Base-by-base conservation (phyloP, 1,140 invertebrate genomes). In the Neodiprion fabricii region DNA sequence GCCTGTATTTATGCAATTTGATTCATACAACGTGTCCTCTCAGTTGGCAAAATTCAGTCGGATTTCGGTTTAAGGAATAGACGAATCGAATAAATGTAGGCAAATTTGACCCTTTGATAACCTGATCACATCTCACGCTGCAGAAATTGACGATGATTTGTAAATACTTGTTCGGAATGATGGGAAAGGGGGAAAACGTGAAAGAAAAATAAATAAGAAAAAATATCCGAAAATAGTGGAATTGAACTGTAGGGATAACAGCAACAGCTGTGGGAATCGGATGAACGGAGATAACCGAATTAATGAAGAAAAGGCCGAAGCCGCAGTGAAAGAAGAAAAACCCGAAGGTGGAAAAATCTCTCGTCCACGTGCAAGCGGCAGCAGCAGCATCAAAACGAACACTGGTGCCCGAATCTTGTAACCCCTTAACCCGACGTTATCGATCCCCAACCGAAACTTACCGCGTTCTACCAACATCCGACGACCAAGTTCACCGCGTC, bases 401-500 rank as follows among this genome's bases (percentile, higher is more conserved):
- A 61, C 53, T 61, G 11, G 53, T 61, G 53, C 53, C 53, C 53
- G n/a, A 17, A 9, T 61, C 53, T 61, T 9, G 11, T 61, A 61
- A 61, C 53, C 53, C 53, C 53, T 61, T 61, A 61, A 61, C 53
- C 53, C 53, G 53, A 61, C 53, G 53, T 61, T 61, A 61, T 61
- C 53, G 53, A 61, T 61, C 28, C 53, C 11, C 53, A 17, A 61
- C 53, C n/a, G 53, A 61, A 61, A 61, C 53, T 61, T 61, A 17
- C 28, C 11, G 53, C 11, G 8, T 61, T 61, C 28, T 40, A 40
- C 53, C 53, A 11, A 61, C 53, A 61, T 8, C 53, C 53, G 53
- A 61, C 53, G 53, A 61, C 5, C 53, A 61, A 61, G n/a, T 61
- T 14, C n/a, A 61, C 53, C 53, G 53, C 11, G 53, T 61, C 11